A percentile compares a stretch with the other conserved stretches of the same genome.
Evolutionary conservation across 2,113 vertebrate species (phyloP).

Genomic region (Pituophis catenifer): DNA sequence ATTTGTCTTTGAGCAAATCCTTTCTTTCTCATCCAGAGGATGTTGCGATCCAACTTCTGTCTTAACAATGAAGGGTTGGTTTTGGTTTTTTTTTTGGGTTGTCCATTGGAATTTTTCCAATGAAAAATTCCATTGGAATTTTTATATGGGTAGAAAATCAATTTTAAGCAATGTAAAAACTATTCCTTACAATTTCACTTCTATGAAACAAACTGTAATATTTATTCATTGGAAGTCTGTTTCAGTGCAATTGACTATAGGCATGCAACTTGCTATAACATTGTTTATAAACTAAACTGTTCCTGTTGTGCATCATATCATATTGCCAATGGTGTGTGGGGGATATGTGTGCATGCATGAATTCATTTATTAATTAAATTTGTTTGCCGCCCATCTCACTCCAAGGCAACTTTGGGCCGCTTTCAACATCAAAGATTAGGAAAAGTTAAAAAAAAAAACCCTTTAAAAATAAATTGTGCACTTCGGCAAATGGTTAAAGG

Average conservation of each 20-base stretch:
- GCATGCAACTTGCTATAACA: background rate
- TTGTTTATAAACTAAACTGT: background rate
- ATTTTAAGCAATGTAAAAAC: background rate
- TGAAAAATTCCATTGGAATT: background rate
- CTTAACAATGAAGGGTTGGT: background rate
- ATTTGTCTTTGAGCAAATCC: background rate
- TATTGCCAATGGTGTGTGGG: background rate
- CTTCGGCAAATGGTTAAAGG: background rate
- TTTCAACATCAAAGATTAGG: background rate
- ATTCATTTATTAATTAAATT: background rate
- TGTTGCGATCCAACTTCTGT: background rate
- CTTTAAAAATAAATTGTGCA: background rate
- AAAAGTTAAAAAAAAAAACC: background rate
- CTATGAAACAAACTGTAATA: conserved; percentile 15
- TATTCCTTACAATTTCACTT: background rate
- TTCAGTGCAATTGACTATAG: background rate
- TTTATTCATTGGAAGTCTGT: conserved; percentile 3
- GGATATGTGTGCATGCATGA: background rate
- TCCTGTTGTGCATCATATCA: background rate
- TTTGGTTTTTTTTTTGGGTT: background rate
- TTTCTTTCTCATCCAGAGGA: background rate
- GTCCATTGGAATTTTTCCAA: background rate
- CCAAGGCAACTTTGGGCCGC: background rate
- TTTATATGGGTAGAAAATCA: background rate
- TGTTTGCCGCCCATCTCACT: background rate